These are phyloP conservation scores for Pseudanteris insignis DNA, from an alignment of 2,888 invertebrate species.

Conservation along the genomic window DNA sequence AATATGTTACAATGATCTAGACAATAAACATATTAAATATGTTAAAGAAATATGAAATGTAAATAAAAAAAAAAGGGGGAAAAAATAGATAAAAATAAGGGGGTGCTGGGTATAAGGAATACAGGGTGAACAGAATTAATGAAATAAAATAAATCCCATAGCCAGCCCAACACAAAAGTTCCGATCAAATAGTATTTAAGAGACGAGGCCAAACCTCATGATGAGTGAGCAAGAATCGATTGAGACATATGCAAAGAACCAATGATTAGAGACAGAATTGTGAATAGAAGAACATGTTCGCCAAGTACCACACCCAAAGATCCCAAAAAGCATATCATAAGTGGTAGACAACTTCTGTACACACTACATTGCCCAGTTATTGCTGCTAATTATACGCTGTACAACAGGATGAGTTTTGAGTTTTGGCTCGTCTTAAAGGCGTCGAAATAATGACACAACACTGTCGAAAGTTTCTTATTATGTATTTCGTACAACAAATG, in stretches of 20 bases:
- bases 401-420: slow-evolving; percentile 13
- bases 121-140: slow-evolving; percentile 1
- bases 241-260: slow-evolving; percentile 45
- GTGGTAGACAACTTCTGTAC: slow-evolving; percentile 27
- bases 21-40: too few species aligned
- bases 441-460: too few species aligned
- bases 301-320: slow-evolving; percentile 32
- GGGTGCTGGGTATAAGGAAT: neutral
- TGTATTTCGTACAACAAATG: slow-evolving; percentile 27
- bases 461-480: slow-evolving; percentile 16
- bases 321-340: slow-evolving; percentile 33
- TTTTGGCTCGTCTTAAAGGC: slow-evolving; percentile 8
- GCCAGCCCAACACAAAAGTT: slow-evolving; percentile 65
- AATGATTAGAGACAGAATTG: slow-evolving; percentile 41
- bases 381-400: slow-evolving; percentile 18
- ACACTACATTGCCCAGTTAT: slow-evolving; percentile 19
- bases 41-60: too few species aligned
- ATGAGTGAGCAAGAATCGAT: slow-evolving; percentile 42
- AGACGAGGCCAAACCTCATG: slow-evolving; percentile 48
- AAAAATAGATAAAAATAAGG: too few species aligned
- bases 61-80: too few species aligned
- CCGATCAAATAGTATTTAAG: slow-evolving; percentile 60
- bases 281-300: slow-evolving; percentile 22
- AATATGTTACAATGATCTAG: too few species aligned
- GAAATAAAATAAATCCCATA: slow-evolving; percentile 55